Conservation (phyloP, 2,113 vertebrate genomes). For the Pseudopodoces humilis region DNA sequence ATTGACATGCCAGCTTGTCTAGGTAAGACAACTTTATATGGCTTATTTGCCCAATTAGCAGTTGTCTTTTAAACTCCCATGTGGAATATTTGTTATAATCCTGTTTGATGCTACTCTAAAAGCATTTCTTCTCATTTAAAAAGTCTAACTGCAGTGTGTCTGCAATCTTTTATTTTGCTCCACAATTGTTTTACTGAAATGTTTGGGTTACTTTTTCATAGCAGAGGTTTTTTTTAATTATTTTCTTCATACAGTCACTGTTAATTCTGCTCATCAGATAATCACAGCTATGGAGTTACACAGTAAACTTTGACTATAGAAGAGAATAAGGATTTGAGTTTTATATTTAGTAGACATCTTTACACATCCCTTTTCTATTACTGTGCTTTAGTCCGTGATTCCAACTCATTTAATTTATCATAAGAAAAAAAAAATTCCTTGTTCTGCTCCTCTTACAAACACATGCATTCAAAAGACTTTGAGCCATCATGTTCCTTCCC, state of each 20-base stretch:
- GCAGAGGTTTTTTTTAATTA: not conserved
- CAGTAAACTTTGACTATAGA: not conserved
- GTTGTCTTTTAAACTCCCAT: not conserved
- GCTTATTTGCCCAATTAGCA: not conserved
- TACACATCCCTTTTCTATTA: conserved; percentile 43
- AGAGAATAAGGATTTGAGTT: conserved; percentile 26
- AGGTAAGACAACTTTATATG: not conserved
- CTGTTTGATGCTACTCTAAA: not conserved
- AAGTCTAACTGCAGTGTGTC: not conserved
- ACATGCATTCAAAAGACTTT: conserved; percentile 13
- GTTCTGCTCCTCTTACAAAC: not conserved
- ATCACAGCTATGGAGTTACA: not conserved
- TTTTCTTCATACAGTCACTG: not conserved
- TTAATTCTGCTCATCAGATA: not conserved
- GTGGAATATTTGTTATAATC: conserved; percentile 29
- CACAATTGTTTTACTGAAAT: not conserved
- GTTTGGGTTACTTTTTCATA: not conserved
- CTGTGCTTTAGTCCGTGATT: not conserved
- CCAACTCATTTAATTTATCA: conserved; percentile 12
- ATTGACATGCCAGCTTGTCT: not conserved
- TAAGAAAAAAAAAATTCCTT: not conserved
- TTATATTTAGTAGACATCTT: conserved; percentile 34
- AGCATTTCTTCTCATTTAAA: not conserved
- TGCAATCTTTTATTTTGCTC: not conserved
- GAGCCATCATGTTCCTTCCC: conserved; percentile 5